Evolutionary conservation across 2,888 invertebrate genomes (phyloP).

Genomic region (Clistopyga incitator): DNA sequence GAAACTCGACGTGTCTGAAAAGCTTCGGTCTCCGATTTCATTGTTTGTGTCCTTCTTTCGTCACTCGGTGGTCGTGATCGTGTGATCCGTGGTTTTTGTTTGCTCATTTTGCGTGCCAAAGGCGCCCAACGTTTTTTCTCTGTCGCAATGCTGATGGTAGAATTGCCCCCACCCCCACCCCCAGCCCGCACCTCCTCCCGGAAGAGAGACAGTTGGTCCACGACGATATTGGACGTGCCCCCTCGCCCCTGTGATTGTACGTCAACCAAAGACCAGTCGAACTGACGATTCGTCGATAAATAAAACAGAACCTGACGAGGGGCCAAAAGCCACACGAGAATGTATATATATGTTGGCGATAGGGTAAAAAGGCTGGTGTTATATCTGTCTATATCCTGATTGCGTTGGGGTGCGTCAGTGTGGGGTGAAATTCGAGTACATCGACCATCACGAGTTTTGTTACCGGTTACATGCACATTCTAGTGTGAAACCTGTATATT

Average conservation of each 20-base stretch:
- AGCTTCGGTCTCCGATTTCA: constrained; percentile 38
- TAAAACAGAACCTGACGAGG: constrained; percentile 33
- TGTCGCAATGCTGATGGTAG: constrained; percentile 7
- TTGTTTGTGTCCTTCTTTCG: constrained; percentile 29
- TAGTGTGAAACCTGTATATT: not conserved
- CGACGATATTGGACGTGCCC: constrained; percentile 60
- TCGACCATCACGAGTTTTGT: not conserved
- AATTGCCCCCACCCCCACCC: too few relatives aligned
- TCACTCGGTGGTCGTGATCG: constrained; percentile 44
- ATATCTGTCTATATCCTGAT: not conserved
- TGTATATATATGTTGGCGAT: not conserved
- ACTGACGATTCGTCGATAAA: constrained; percentile 58
- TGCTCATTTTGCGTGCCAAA: constrained; percentile 27
- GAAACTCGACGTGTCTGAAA: constrained; percentile 30
- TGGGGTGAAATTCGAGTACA: constrained; percentile 28
- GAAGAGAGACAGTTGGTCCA: constrained; percentile 27
- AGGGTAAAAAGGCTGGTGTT: not conserved
- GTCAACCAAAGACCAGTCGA: constrained; percentile 53
- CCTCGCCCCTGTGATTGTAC: constrained; percentile 56
- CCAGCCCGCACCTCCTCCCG: too few relatives aligned
- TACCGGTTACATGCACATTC: too few relatives aligned
- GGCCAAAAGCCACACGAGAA: constrained; percentile 29
- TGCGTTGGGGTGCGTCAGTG: constrained; percentile 11
- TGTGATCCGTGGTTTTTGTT: constrained; percentile 43
- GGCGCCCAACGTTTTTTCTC: constrained; percentile 22